Conservation (phyloP, 2,113 vertebrate species). For the Scortum barcoo region DNA sequence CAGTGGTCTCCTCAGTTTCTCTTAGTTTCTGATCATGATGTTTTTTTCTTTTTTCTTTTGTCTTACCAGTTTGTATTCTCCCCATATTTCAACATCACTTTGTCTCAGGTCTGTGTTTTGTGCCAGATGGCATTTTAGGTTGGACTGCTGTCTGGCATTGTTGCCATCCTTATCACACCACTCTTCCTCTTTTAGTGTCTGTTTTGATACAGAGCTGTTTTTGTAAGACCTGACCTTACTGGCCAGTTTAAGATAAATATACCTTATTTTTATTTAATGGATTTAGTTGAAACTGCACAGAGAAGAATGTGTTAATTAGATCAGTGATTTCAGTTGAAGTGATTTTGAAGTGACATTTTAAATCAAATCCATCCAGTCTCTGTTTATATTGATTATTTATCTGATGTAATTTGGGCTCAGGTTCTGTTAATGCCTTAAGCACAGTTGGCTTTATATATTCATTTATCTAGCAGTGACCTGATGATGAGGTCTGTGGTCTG, state of each 20-base stretch:
- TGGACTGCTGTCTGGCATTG: neutral
- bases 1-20: no score
- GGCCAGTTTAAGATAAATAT: no score
- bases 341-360: conserved; percentile 2
- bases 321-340: no score
- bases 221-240: no score
- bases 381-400: conserved; percentile 1
- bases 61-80: neutral
- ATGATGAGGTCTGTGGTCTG: no score
- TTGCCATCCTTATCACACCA: no score
- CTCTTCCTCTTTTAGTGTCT: no score
- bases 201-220: no score
- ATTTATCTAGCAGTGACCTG: no score
- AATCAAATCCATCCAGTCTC: neutral
- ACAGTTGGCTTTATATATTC: no score
- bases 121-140: neutral
- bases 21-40: no score
- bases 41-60: no score
- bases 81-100: neutral
- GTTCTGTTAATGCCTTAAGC: neutral
- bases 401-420: neutral
- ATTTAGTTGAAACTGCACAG: neutral
- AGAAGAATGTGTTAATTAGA: neutral
- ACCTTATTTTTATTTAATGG: neutral
- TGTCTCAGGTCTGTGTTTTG: neutral